Base-by-base conservation (phyloP, 2,113 vertebrate genomes). In the Calidris pugnax region DNA sequence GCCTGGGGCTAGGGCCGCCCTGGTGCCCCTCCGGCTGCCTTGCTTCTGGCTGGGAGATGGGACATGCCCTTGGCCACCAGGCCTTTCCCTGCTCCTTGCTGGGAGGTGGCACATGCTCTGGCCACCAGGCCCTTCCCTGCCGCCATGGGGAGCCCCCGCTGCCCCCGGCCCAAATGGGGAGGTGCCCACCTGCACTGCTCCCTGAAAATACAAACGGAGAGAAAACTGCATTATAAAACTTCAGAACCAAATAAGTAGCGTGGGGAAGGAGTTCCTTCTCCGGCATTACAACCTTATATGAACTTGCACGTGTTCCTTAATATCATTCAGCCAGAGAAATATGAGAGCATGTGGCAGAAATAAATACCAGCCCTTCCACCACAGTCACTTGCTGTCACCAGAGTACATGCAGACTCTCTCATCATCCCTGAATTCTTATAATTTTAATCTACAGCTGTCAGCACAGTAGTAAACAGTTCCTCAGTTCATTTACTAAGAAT, bases 41-140 rank as follows among this genome's bases (percentile, higher is more conserved):
- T 37, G 22, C 9, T 75, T 22, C 37, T 12, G 33, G 3, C 15
- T 24, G 30, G 41, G 28, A 33, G 6, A 4, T 56, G 67, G 33
- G 47, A 48, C 7, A 0, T 23, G 37, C 15, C 23, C 32, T 24
- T 24, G 2, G 8, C 9, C 4, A 1, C 37, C 18, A 12, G 39
- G 6, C 7, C 22, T 20, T 81, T 32, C 12, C 28, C 32, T n/a
- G 16, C 9, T 75, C 26, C 41, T 10, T 26, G 4, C 13, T 24
- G 30, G 41, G 24, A 33, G 6, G 4, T 56, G 62, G 33, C 43
- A 43, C 7, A 0, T 23, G 37, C 15, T 20, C 32, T 24, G 2
- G 8, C 11, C 4, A 1, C 37, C 18, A 12, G 37, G 6, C 9
- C 22, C 28, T 81, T 41, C 11, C 27, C 41, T 18, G 15, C 15